Conservation (phyloP, 2,888 invertebrate species). For the Nemurella pictetii region DNA sequence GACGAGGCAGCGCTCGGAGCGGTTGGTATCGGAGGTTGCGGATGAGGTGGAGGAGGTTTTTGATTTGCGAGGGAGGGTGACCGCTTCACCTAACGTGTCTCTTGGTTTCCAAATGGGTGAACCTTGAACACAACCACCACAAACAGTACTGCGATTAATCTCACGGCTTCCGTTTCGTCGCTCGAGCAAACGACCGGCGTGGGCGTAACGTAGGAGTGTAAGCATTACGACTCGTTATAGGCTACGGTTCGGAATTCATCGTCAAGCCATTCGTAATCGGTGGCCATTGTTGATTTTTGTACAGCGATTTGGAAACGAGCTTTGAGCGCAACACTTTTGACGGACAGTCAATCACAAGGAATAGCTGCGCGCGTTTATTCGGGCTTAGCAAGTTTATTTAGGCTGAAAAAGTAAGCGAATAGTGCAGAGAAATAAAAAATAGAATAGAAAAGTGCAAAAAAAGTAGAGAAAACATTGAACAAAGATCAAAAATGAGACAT, state of each 20-base stretch:
- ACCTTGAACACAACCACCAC: constrained; percentile 68
- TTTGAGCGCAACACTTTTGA: not conserved
- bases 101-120: constrained; percentile 99
- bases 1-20: constrained; percentile 39
- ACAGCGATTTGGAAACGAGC: not conserved
- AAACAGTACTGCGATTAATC: constrained; percentile 53
- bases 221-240: too few species aligned
- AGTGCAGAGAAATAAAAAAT: not conserved
- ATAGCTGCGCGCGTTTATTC: not conserved
- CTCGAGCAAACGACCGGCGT: too few species aligned
- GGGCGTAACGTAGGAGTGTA: too few species aligned
- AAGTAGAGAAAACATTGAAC: not conserved
- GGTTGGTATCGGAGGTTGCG: constrained; percentile 37
- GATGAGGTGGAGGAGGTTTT: constrained; percentile 42
- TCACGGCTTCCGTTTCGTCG: not conserved
- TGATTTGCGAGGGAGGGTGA: constrained; percentile 65
- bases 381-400: not conserved
- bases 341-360: not conserved
- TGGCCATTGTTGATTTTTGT: not conserved
- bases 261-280: not conserved
- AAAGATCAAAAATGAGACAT: not conserved
- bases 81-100: constrained; percentile 70
- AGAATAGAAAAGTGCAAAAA: not conserved
- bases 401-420: not conserved
- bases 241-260: too few species aligned